phyloP scores from a whole-genome alignment of 2,113 vertebrate genomes.

The Lathamus discolor region DNA sequence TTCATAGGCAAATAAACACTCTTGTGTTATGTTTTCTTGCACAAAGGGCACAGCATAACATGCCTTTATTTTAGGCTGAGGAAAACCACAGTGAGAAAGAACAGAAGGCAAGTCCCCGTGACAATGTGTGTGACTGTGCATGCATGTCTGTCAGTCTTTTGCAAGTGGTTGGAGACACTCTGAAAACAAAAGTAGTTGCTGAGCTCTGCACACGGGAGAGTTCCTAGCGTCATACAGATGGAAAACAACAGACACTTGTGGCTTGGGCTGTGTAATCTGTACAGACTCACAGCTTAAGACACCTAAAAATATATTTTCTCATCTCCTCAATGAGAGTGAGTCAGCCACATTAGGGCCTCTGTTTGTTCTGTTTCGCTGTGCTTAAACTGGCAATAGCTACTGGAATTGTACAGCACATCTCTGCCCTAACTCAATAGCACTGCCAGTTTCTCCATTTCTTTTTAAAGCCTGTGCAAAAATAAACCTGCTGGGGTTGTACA shows the following conservation, averaged over 20 bases:
- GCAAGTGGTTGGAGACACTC: conserved; percentile 6
- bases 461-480: conserved; percentile 19
- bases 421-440: conserved; percentile 10
- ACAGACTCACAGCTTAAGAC: neutral
- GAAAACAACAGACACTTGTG: neutral
- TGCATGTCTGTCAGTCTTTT: conserved; percentile 5
- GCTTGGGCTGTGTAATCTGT: neutral
- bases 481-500: conserved; percentile 36
- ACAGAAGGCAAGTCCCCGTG: conserved; percentile 32
- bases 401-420: conserved; percentile 37
- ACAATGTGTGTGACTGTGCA: neutral
- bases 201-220: neutral
- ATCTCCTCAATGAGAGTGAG: conserved; percentile 38
- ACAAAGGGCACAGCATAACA: neutral
- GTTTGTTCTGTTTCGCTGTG: conserved; percentile 34
- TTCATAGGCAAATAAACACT: conserved; percentile 60
- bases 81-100: conserved; percentile 2
- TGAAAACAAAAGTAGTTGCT: conserved; percentile 29
- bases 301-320: conserved; percentile 8
- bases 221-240: neutral
- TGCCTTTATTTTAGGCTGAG: conserved; percentile 22
- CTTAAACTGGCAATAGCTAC: conserved; percentile 29
- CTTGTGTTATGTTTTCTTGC: neutral
- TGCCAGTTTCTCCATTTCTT: conserved; percentile 29
- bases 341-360: conserved; percentile 34